These are phyloP conservation scores for Phaedon cochleariae DNA, from an alignment of 2,888 invertebrate species.

Conservation along the genomic window DNA sequence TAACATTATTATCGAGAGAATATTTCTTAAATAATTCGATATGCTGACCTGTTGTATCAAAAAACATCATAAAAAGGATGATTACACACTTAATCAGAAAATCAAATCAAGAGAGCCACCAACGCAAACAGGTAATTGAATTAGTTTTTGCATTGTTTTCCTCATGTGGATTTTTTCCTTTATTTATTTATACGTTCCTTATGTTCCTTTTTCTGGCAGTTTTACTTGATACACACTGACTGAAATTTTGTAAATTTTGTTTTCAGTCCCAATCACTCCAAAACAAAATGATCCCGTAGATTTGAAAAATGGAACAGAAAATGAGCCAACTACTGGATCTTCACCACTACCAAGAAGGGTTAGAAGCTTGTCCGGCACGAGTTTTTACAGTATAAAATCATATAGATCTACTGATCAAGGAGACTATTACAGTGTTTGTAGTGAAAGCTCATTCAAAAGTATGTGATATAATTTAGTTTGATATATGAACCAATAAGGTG, in stretches of 20 bases:
- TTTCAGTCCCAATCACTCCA: too few species aligned
- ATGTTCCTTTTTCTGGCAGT: too few species aligned
- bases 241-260: too few species aligned
- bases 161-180: too few species aligned
- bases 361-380: not conserved
- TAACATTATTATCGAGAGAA: too few species aligned
- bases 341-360: not conserved
- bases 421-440: slow-evolving; percentile 23
- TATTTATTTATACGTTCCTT: too few species aligned
- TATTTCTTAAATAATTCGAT: not conserved
- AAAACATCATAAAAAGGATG: not conserved
- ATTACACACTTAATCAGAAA: not conserved
- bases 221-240: too few species aligned
- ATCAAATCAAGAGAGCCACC: too few species aligned
- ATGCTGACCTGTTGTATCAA: not conserved
- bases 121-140: too few species aligned
- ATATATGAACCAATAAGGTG: too few species aligned
- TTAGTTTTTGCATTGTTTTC: too few species aligned
- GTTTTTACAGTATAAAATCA: slow-evolving; percentile 23
- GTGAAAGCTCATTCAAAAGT: slow-evolving; percentile 24
- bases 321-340: too few species aligned
- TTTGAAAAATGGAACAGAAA: not conserved
- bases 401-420: not conserved
- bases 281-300: not conserved
- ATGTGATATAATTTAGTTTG: slow-evolving; percentile 8